Evolutionary conservation across 1,140 invertebrate species (phyloP).

Genomic region (Acromyrmex echinatior): DNA sequence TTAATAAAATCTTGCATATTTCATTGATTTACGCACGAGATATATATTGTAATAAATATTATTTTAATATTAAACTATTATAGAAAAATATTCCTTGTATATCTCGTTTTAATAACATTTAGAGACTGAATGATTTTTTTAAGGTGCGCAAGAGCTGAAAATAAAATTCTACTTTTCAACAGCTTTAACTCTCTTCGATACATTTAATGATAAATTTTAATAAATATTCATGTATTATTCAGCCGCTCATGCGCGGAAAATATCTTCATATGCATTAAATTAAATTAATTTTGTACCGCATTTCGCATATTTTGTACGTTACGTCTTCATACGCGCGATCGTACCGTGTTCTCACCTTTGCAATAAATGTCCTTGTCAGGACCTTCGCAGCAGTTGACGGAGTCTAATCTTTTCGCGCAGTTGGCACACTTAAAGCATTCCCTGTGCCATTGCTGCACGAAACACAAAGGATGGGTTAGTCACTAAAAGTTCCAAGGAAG

Average conservation of each 20-base stretch:
- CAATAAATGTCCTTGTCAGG: slow-evolving; percentile 99
- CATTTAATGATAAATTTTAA: not conserved
- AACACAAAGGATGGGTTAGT: slow-evolving; percentile 84
- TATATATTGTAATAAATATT: not conserved
- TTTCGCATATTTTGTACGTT: slow-evolving; percentile 16
- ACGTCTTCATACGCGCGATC: not conserved
- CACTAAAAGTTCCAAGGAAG: slow-evolving; percentile 74
- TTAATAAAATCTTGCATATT: not conserved
- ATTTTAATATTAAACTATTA: not conserved
- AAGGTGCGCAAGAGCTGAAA: not conserved
- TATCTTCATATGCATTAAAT: not conserved
- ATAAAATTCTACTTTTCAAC: slow-evolving; percentile 5
- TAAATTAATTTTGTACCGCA: not conserved
- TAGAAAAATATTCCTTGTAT: not conserved
- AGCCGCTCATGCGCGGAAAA: not conserved
- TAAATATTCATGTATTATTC: not conserved
- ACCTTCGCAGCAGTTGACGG: slow-evolving; percentile 97
- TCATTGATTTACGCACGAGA: not conserved
- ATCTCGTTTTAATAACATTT: not conserved
- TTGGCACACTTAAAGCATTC: slow-evolving; percentile 98
- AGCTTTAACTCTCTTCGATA: not conserved
- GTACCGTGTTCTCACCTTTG: slow-evolving; percentile 91
- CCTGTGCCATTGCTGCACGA: slow-evolving; percentile 92
- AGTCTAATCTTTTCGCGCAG: slow-evolving; percentile 98
- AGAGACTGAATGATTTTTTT: not conserved